Evolutionary conservation across 2,113 vertebrate genomes (phyloP), one percentile per base, ranked within the genome.

Genomic region (Leuciscus idus): DNA sequence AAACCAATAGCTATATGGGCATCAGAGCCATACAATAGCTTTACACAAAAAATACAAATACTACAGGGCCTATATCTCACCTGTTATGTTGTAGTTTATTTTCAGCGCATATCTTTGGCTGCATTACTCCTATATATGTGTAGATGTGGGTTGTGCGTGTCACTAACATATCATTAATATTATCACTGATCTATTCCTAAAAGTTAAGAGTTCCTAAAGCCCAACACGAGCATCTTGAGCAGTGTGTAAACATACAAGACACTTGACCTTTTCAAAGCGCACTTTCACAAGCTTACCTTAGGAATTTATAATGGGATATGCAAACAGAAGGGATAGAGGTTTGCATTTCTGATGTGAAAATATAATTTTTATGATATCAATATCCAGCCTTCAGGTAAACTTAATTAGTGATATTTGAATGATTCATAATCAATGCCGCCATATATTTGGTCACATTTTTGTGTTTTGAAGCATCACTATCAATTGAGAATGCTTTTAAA

Each of bases 231-330:
- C 4, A 26, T 64, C 39, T 64, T 23, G 7, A 64, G 78, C 55
- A 19, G 36, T 81, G 23, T 64, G 66, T 48, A 48, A 48, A 66
- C 28, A 46, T 21, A 81, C 36, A 79, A 17, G 26, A 62, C 76
- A 59, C n/a, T 21, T 66, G 39, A 81, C 59, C 79, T 81, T 81
- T 81, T 64, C n/a, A 48, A 64, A 66, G 59, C 1, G 4, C 59
- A 66, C 59, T 30, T 81, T 64, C 15, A 48, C 59, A 64, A 30
- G 39, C 8, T 21, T 48, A 39, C 11, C 77, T 4, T 33, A 61
- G 30, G 55, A 79, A 79, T 79, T 13, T 78, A 30, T 36, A 36
- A 39, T 78, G 28, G 28, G 30, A n/a, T 39, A 59, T n/a, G 23
- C 55, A 23, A 48, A 33, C 28, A 57, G 43, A 33, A 23, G 33